Percentiles rank a stretch among this genome's conserved stretches.
These are phyloP conservation scores for Peromyscus eremicus DNA, from an alignment of 2,797 vertebrate species.

Conservation along the genomic window DNA sequence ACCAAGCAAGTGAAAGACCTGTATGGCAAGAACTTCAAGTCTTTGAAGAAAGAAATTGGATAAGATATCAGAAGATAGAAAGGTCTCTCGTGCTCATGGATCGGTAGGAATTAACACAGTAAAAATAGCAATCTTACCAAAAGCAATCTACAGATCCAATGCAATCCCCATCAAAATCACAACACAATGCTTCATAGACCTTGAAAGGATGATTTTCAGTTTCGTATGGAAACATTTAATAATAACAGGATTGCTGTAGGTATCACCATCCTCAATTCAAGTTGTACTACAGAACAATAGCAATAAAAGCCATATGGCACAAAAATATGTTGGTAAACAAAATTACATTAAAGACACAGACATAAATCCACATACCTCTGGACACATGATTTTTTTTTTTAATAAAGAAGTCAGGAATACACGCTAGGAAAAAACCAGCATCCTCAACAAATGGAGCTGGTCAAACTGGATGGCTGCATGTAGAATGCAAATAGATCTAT, in stretches of 20 bases:
- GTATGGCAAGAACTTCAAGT: background rate
- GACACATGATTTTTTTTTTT: background rate
- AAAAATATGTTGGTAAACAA: too few species aligned
- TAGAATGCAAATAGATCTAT: background rate
- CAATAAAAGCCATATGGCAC: background rate
- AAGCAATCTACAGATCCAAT: background rate
- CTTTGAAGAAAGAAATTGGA: background rate
- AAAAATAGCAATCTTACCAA: background rate
- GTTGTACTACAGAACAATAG: background rate
- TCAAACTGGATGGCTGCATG: background rate
- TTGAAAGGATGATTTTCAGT: background rate
- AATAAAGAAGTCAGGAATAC: background rate
- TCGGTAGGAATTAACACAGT: background rate
- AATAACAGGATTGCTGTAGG: background rate
- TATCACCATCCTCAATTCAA: background rate
- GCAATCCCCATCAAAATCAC: background rate
- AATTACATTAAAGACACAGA: background rate
- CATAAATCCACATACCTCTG: background rate
- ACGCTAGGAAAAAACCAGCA: background rate
- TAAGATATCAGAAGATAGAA: background rate
- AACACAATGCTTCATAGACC: background rate
- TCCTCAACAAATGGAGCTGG: background rate
- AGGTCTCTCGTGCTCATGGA: background rate
- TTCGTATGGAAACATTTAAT: background rate
- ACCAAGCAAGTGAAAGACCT: background rate